Base-by-base conservation (phyloP, 1,140 invertebrate genomes). In the Drosophila kikkawai region DNA sequence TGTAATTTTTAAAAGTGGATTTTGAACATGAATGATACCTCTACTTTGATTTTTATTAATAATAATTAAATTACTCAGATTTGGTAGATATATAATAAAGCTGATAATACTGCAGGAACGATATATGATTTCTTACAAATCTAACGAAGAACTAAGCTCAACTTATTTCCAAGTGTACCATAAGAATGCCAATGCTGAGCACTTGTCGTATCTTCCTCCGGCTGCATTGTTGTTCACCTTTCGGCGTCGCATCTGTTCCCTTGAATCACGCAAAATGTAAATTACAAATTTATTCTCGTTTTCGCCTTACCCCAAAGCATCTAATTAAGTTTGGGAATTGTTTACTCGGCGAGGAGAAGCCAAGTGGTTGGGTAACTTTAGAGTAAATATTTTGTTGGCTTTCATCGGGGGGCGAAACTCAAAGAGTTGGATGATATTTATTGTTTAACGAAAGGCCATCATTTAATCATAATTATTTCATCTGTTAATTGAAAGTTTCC, bases 321-420 rank as follows among this genome's bases (percentile, higher is more conserved):
- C 65, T 70, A 86, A 86, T 86, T 85, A 70, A 79, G 78, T 85
- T 85, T 79, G 63, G 39, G 41, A 65, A 71, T 81, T 82, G 78
- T 79, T 86, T 32, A 22, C 65, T 45, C 32, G 29, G n/a, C 0
- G 22, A 26, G 8, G 26, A 26, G 39, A 44, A 68, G 47, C 15
- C 19, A 53, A 68, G 47, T 69, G 47, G n/a, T n/a, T n/a, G 32
- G 65, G 37, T 53, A 69, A 70, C 39, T 69, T 56, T n/a, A 39
- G 32, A 29, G 70, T 50, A 74, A 74, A 73, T 50, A 60, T 59
- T 73, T 19, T 32, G 17, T 68, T 73, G n/a, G 29, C 39, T 51
- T 60, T 70, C 9, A 39, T n/a, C 44, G 47, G 12, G 12, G 6
- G 26, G 12, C 17, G 12, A 36, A 29, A 34, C 59, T 44, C 65